Evolutionary conservation across 2,113 vertebrate genomes (phyloP).

Genomic region (Oryctolagus cuniculus): mOryCun1.1 NC_091441.1:43364001-43364500

Average conservation of each 20-base stretch:
- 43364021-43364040: background rate
- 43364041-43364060: background rate
- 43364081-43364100: background rate
- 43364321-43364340: background rate
- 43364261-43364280: background rate
- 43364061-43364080: background rate
- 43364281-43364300: background rate
- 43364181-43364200: background rate
- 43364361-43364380: background rate
- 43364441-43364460: background rate
- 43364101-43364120: background rate
- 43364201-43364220: background rate
- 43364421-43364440: background rate
- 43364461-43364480: background rate
- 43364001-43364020: background rate
- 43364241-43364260: conserved; percentile 15
- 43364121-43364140: background rate
- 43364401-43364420: background rate
- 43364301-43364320: background rate
- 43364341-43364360: background rate
- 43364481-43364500: background rate
- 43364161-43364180: background rate
- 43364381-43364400: conserved; percentile 16
- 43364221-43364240: background rate
- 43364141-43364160: background rate